These are phyloP conservation scores for Rhaphigaster nebulosa DNA, from an alignment of 2,888 invertebrate genomes.

Conservation along the genomic window DNA sequence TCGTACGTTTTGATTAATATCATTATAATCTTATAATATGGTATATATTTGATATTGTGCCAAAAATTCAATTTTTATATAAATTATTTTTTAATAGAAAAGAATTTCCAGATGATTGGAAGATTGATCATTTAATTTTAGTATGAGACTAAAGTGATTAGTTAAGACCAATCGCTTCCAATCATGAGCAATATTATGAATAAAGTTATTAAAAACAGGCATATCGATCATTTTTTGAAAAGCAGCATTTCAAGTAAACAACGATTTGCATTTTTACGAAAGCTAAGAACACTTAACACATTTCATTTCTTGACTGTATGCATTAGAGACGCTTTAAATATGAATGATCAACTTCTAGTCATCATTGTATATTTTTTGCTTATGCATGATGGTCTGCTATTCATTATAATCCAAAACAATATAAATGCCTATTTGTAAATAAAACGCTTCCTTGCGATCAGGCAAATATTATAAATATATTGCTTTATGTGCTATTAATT, in stretches of 20 bases:
- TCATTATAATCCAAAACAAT: no score
- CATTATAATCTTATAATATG: not conserved
- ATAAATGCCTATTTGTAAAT: no score
- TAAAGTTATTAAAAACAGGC: not conserved
- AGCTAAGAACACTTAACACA: not conserved
- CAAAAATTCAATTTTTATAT: not conserved
- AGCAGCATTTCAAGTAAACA: not conserved
- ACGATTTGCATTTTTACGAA: not conserved
- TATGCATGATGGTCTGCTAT: no score
- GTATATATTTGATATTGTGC: no score
- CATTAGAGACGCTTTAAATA: not conserved
- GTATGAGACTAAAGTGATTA: not conserved
- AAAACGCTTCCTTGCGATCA: no score
- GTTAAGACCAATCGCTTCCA: not conserved
- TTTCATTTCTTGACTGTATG: not conserved
- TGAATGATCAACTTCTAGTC: no score
- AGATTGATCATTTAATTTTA: not conserved
- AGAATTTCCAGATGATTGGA: not conserved
- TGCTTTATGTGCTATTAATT: no score
- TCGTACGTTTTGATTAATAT: slow-evolving; percentile 68
- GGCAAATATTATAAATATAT: no score
- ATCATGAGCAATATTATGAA: not conserved
- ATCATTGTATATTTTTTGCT: no score
- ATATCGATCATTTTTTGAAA: not conserved
- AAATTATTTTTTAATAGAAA: not conserved